Percentiles rank a stretch among this genome's conserved stretches.
Evolutionary conservation across 1,140 invertebrate species (phyloP).

Genomic region (Lordiphosa stackelbergi): DNA sequence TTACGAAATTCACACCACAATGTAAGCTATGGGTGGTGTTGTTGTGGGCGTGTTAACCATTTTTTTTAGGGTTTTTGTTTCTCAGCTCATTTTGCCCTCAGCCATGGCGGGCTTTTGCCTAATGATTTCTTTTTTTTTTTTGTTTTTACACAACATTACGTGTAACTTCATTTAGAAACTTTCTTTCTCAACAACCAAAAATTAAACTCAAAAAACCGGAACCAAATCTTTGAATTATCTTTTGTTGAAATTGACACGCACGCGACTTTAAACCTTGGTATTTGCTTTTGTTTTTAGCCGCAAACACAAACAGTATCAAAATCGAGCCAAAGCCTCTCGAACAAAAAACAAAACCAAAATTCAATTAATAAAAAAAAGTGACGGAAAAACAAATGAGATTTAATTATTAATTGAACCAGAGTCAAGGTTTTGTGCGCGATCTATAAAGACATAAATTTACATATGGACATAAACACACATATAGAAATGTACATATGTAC

Average conservation of each 20-base stretch:
- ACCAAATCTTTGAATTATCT: conserved; percentile 50
- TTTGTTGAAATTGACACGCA: conserved; percentile 46
- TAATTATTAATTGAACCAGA: conserved; percentile 69
- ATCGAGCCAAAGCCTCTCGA: conserved; percentile 11
- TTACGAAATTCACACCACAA: conserved; percentile 38
- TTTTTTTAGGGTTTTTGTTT: conserved; percentile 19
- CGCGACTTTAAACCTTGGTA: conserved; percentile 46
- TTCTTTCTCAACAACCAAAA: conserved; percentile 45
- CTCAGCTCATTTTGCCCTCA: conserved; percentile 27
- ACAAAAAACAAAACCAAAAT: conserved; percentile 26
- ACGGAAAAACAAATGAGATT: conserved; percentile 57
- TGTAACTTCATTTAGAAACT: conserved; percentile 69
- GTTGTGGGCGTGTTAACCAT: conserved; percentile 59
- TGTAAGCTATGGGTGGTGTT: conserved; percentile 2
- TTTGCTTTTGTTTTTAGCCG: conserved; percentile 25
- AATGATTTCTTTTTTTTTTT: conserved; percentile 48
- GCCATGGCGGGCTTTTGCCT: conserved; percentile 34
- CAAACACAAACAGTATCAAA: conserved; percentile 26
- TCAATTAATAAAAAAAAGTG: conserved; percentile 56
- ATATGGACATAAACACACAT: conserved; percentile 13
- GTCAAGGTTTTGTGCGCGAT: conserved; percentile 44
- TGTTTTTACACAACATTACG: conserved; percentile 53
- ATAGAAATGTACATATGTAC: conserved; percentile 18
- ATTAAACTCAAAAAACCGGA: conserved; percentile 48
- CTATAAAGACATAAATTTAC: conserved; percentile 31